phyloP scores from a whole-genome alignment of 2,113 vertebrate genomes.

The Indicator indicator region DNA sequence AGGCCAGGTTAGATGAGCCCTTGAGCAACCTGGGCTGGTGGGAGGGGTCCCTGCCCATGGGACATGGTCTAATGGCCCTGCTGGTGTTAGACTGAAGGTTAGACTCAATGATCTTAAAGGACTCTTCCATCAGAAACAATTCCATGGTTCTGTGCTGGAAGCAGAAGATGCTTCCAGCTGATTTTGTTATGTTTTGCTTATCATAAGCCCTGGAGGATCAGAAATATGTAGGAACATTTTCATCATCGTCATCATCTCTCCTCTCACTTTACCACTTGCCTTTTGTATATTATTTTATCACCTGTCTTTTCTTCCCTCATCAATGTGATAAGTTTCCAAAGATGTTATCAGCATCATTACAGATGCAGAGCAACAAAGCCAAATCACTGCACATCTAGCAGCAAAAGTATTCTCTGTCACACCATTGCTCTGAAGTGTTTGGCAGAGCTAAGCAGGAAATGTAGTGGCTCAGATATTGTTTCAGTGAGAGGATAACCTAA shows the following conservation, averaged over 20 bases:
- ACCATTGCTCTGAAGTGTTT: not conserved
- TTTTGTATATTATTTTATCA: not conserved
- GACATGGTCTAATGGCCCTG: no score
- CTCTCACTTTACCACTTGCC: not conserved
- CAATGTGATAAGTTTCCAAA: not conserved
- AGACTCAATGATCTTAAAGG: no score
- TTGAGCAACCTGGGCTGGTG: no score
- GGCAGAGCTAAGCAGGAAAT: conserved; percentile 18
- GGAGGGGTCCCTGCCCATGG: no score
- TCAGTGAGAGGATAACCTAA: conserved; percentile 13
- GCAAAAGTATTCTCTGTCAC: not conserved
- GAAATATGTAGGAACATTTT: not conserved
- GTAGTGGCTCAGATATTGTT: conserved; percentile 30
- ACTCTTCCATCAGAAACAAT: no score
- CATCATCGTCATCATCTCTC: not conserved
- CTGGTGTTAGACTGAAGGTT: no score
- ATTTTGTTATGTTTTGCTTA: not conserved
- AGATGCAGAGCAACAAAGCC: not conserved
- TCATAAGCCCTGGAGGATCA: not conserved
- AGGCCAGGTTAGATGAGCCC: no score
- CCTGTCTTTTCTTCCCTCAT: not conserved
- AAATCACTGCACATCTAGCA: not conserved
- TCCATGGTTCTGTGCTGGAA: not conserved
- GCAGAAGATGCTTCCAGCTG: not conserved
- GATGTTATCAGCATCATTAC: conserved; percentile 23